phyloP scores from a whole-genome alignment of 2,888 invertebrate species.

The Drosophila bunnanda region DNA sequence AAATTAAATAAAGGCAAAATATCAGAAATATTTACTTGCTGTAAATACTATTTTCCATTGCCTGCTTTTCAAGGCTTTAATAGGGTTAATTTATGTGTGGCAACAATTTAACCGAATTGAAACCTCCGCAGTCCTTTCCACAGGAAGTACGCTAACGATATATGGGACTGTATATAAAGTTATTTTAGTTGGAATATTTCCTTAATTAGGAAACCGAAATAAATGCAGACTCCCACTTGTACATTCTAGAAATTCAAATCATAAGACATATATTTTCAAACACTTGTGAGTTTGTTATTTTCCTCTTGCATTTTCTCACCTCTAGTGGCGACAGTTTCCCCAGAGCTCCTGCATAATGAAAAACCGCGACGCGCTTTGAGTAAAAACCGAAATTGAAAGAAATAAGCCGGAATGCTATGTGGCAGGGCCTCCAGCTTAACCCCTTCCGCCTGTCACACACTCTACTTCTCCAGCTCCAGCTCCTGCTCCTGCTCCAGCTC shows the following conservation, averaged over 20 bases:
- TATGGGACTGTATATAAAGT: too few relatives aligned
- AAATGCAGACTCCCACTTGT: too few relatives aligned
- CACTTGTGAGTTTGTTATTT: background rate
- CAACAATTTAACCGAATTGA: too few relatives aligned
- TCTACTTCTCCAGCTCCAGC: background rate
- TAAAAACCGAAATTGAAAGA: constrained; percentile 53
- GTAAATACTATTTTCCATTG: too few relatives aligned
- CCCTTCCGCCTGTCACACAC: constrained; percentile 10
- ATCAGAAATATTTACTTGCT: too few relatives aligned
- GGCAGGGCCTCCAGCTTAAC: constrained; percentile 23
- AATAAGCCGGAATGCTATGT: constrained; percentile 51
- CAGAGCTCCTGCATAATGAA: constrained; percentile 62
- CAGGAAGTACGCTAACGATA: too few relatives aligned
- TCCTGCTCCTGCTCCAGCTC: background rate
- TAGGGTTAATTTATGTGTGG: too few relatives aligned
- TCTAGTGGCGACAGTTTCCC: background rate
- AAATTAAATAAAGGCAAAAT: too few relatives aligned
- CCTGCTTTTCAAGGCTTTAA: too few relatives aligned
- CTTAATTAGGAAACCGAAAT: too few relatives aligned
- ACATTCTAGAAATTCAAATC: background rate
- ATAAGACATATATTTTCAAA: background rate
- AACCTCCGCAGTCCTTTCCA: too few relatives aligned
- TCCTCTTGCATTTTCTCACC: background rate
- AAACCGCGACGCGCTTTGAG: constrained; percentile 59
- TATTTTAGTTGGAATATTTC: too few relatives aligned